Evolutionary conservation across 2,113 vertebrate genomes (phyloP).

Genomic region (Aix galericulata): DNA sequence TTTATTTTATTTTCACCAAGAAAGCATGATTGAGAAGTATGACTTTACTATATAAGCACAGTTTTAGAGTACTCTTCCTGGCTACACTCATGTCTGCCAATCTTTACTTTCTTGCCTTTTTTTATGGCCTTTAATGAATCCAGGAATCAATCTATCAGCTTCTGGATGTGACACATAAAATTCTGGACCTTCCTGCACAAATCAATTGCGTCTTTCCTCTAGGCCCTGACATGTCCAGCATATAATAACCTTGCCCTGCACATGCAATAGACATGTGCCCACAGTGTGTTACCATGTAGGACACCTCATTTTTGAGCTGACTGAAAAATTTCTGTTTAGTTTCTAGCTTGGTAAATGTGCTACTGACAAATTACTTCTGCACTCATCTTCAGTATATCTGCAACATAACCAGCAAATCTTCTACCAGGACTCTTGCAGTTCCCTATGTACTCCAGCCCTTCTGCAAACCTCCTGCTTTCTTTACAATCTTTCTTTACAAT

Average conservation of each 20-base stretch:
- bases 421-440: not conserved
- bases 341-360: not conserved
- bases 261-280: not conserved
- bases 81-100: accelerated
- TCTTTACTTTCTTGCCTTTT: not conserved
- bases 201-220: not conserved
- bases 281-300: not conserved
- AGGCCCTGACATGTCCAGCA: not conserved
- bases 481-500: not conserved
- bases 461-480: not conserved
- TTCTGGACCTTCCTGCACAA: not conserved
- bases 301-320: not conserved
- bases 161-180: not conserved
- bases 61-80: not conserved
- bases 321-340: not conserved
- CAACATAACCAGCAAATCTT: not conserved
- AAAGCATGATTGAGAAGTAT: not conserved
- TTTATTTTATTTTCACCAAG: not conserved
- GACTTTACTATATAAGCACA: not conserved
- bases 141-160: accelerated
- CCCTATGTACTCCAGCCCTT: not conserved
- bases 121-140: not conserved
- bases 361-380: not conserved
- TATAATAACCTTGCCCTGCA: not conserved
- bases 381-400: not conserved